Evolutionary conservation across 1,140 invertebrate genomes (phyloP), one percentile per base, ranked within the genome.

Genomic region (Araneus ventricosus): DNA sequence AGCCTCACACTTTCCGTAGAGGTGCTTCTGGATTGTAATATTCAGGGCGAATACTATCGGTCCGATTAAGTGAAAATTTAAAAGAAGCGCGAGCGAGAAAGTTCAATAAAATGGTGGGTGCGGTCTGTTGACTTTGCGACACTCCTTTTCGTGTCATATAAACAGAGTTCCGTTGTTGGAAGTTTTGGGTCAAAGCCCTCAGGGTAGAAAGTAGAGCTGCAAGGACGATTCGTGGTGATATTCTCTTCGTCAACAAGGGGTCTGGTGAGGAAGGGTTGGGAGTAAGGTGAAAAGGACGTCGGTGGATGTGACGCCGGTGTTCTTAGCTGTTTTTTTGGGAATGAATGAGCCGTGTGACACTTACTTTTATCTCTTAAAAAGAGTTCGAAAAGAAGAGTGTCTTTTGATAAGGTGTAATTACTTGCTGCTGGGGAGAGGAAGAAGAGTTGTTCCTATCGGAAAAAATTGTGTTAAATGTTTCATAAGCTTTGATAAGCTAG

Each of bases 101-200:
- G 85, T 63, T 52, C 85, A 63, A 87, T 87, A 87, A 61, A 87
- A 87, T 87, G 22, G 52, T 39, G 52, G 87, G 61, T 59, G 84
- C 84, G 45, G 45, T 75, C 67, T 75, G 61, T 67, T 67, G 61
- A 45, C 37, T 45, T 88, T 67, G 87, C 61, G 87, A 70, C 87
- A 88, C 37, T 88, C 24, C 39, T 88, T 88, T 88, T 52, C 70
- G 87, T 88, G 87, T 88, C 87, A 88, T 59, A 88, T 70, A 75
- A 88, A 70, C 57, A 88, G 86, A 41, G 14, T 20, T 39, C 87
- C 4, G 34, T n/a, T 22, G 22, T 24, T 86, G 17, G n/a, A 52
- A 86, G 41, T 87, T 37, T 37, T 88, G 63, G 87, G 87, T 88
- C 87, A 88, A 88, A 88, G 87, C 61, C 87, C 87, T 4, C 7